Evolutionary conservation across 2,797 vertebrate genomes (phyloP).

Genomic region (Pseudopleuronectes americanus): DNA sequence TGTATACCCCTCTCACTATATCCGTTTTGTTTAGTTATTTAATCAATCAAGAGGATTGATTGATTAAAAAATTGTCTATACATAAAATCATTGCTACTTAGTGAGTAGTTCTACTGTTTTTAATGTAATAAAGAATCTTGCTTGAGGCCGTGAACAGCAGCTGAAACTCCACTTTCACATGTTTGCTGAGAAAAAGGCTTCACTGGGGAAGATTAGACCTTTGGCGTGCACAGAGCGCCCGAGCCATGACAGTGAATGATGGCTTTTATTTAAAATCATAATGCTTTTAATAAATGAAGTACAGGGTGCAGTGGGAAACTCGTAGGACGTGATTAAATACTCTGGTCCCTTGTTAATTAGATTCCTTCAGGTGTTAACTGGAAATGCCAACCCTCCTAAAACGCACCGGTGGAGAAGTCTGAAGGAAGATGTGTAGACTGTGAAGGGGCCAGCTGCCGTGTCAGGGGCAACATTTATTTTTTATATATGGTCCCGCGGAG

Average conservation of each 20-base stretch:
- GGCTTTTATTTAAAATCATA: conserved; percentile 76
- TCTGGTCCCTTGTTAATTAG: conserved; percentile 70
- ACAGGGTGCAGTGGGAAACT: conserved; percentile 62
- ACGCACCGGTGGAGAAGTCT: conserved; percentile 36
- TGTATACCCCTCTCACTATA: too few species aligned
- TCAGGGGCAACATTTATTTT: conserved; percentile 46
- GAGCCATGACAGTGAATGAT: conserved; percentile 75
- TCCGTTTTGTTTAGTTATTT: too few species aligned
- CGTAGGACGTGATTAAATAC: conserved; percentile 74
- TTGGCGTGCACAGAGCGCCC: conserved; percentile 44
- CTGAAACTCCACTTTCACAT: conserved; percentile 15
- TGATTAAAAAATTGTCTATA: too few species aligned
- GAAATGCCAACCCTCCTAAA: conserved; percentile 69
- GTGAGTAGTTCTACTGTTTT: too few species aligned
- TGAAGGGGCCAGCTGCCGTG: conserved; percentile 30
- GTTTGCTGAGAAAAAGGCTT: conserved; percentile 38
- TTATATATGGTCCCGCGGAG: conserved; percentile 34
- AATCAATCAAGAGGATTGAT: too few species aligned
- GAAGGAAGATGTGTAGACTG: conserved; percentile 32
- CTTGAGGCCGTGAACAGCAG: neutral
- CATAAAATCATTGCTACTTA: too few species aligned
- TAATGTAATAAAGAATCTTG: neutral
- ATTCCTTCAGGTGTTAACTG: conserved; percentile 77
- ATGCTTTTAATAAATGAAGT: conserved; percentile 77
- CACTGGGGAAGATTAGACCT: conserved; percentile 51